Evolutionary conservation across 2,797 vertebrate species (phyloP), one percentile per base, ranked within the genome.

Genomic region (Furcifer pardalis): DNA sequence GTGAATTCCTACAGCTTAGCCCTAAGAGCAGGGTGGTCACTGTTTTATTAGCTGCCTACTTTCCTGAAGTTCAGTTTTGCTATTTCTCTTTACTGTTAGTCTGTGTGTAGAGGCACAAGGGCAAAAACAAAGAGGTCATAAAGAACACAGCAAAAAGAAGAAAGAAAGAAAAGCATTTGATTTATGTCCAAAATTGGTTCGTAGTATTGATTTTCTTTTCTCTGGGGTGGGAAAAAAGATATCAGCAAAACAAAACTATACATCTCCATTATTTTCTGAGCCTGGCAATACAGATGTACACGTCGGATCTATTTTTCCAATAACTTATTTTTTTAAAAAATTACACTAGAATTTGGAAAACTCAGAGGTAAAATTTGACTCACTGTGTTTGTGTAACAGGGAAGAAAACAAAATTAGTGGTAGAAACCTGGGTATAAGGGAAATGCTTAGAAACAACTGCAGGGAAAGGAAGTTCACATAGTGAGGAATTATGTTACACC

Each of bases 201-300:
- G 93, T 90, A 87, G 86, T 95, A 95, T 95, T 94, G 95, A 95
- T 95, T 95, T 95, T 94, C 86, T 94, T 91, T 83, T 7, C 92
- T 77, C 44, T 37, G n/a, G 46, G 77, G 52, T 17, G 86, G 37
- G 46, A 56, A 87, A 73, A 87, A 93, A 91, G 86, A 77, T 84
- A 30, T 60, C 82, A 84, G 71, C 46, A 90, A 93, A 94, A 92
- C 90, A 93, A 93, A 94, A 92, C 91, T 90, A 88, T 94, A 94
- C 66, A 88, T 95, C 94, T 96, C 94, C 92, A 95, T 95, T 95
- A 94, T 95, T 95, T 94, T 95, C 90, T 62, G 32, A 92, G 89
- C 65, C 85, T 83, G 72, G 91, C 92, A 92, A 86, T 94, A 87
- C 91, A 91, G 87, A 92, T 90, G 91, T 91, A 93, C 81, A 84